Conservation (phyloP, 1,140 invertebrate genomes). For the Hylaeus anthracinus region DNA sequence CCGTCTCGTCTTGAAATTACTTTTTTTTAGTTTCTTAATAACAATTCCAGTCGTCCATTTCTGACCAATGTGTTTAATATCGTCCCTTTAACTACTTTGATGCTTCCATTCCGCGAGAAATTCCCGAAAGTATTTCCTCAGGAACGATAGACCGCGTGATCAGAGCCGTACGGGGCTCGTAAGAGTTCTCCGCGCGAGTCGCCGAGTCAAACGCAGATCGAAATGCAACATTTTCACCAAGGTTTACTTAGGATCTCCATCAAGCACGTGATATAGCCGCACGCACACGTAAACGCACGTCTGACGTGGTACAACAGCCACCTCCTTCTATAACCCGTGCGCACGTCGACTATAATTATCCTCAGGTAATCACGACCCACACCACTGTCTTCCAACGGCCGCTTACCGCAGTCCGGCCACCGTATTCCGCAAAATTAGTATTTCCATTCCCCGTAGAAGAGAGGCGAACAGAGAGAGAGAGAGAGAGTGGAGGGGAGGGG, state of each 20-base stretch:
- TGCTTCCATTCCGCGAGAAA: no score
- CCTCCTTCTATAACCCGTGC: constrained; percentile 73
- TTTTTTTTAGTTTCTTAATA: no score
- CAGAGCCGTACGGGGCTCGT: no score
- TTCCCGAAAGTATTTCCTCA: no score
- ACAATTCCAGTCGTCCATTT: no score
- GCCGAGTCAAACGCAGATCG: neutral
- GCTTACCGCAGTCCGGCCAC: constrained; percentile 80
- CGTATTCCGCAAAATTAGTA: constrained; percentile 82
- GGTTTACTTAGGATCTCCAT: constrained; percentile 52
- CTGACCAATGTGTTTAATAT: no score
- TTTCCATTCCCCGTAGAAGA: constrained; percentile 78
- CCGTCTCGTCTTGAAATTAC: no score
- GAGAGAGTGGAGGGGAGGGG: constrained; percentile 3
- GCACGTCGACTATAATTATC: constrained; percentile 81
- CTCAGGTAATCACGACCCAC: constrained; percentile 78
- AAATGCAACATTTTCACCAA: constrained; percentile 32
- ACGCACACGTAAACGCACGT: constrained; percentile 64
- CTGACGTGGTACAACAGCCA: constrained; percentile 45
- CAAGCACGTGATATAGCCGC: constrained; percentile 58
- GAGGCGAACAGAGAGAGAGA: constrained; percentile 53
- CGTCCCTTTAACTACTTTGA: no score
- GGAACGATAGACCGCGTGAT: neutral
- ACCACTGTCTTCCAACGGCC: constrained; percentile 73
- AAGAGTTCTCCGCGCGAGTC: no score